Percentiles rank a stretch among this genome's conserved stretches.
phyloP scores from a whole-genome alignment of 2,797 vertebrate genomes.

The Potorous gilbertii region DNA sequence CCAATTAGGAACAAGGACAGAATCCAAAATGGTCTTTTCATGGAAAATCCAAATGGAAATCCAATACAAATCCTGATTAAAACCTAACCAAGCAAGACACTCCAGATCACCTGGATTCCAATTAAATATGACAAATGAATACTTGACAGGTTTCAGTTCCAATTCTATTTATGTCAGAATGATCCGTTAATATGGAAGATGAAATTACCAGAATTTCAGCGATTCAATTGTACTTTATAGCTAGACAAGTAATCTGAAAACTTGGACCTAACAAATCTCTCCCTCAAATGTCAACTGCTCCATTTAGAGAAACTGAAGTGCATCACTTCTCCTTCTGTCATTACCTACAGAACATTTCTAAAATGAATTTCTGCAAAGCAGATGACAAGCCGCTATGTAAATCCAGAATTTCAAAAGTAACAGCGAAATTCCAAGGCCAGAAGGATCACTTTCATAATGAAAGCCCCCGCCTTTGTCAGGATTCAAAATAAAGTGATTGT shows the following conservation, averaged over 20 bases:
- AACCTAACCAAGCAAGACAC: slow-evolving; percentile 81
- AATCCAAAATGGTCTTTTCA: slow-evolving; percentile 78
- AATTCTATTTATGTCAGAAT: slow-evolving; percentile 83
- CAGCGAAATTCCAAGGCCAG: slow-evolving; percentile 61
- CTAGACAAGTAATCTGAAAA: slow-evolving; percentile 72
- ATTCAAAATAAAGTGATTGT: slow-evolving; percentile 39
- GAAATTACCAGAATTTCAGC: slow-evolving; percentile 77
- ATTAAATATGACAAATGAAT: slow-evolving; percentile 83
- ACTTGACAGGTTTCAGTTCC: slow-evolving; percentile 82
- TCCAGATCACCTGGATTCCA: slow-evolving; percentile 82
- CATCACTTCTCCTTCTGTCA: slow-evolving; percentile 66
- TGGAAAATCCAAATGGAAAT: slow-evolving; percentile 79
- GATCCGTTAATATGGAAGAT: slow-evolving; percentile 81
- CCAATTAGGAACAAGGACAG: slow-evolving; percentile 73
- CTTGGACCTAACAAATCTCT: slow-evolving; percentile 53
- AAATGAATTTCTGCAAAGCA: slow-evolving; percentile 66
- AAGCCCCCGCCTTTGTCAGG: slow-evolving; percentile 45
- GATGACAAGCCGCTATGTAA: slow-evolving; percentile 68
- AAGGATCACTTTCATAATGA: slow-evolving; percentile 48
- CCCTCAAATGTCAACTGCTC: slow-evolving; percentile 72
- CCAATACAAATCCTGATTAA: slow-evolving; percentile 81
- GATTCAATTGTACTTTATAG: slow-evolving; percentile 66
- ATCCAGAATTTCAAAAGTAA: slow-evolving; percentile 65
- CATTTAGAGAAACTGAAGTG: slow-evolving; percentile 64
- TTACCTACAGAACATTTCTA: slow-evolving; percentile 70